A percentile compares a stretch with the other conserved stretches of the same genome.
These are phyloP conservation scores for Oryctes rhinoceros DNA, from an alignment of 1,140 invertebrate species.

Conservation along the genomic window DNA sequence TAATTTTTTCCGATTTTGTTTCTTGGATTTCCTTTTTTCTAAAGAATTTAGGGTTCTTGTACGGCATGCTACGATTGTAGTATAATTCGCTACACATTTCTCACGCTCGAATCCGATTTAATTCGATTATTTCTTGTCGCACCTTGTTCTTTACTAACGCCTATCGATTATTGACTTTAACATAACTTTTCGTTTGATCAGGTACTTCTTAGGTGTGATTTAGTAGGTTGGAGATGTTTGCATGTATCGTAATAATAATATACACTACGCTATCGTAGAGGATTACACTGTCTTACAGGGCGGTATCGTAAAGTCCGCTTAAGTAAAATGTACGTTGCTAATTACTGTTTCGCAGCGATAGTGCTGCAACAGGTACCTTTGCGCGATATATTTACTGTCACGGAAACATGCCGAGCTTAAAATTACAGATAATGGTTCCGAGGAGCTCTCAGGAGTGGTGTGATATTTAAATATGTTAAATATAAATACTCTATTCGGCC, in stretches of 20 bases:
- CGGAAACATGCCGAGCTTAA: too few relatives aligned
- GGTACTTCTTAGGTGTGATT: background rate
- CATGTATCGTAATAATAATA: background rate
- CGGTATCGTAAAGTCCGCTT: background rate
- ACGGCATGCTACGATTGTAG: too few relatives aligned
- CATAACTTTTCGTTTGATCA: background rate
- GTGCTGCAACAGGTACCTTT: background rate
- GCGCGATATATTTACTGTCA: background rate
- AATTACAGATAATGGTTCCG: too few relatives aligned
- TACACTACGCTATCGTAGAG: background rate
- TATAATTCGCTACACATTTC: too few relatives aligned
- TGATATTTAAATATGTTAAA: constrained; percentile 5
- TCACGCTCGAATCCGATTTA: too few relatives aligned
- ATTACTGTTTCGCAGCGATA: background rate
- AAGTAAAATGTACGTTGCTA: constrained; percentile 14
- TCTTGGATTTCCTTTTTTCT: too few relatives aligned
- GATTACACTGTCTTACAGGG: background rate
- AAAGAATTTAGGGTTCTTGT: too few relatives aligned
- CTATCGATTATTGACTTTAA: background rate
- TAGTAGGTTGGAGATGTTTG: background rate
- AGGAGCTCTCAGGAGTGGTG: background rate
- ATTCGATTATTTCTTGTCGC: too few relatives aligned
- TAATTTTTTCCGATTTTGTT: too few relatives aligned
- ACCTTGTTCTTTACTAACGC: too few relatives aligned
- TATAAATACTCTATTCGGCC: background rate